These are phyloP conservation scores for Xiphydria camelus DNA, from an alignment of 2,888 invertebrate species.

Conservation along the genomic window DNA sequence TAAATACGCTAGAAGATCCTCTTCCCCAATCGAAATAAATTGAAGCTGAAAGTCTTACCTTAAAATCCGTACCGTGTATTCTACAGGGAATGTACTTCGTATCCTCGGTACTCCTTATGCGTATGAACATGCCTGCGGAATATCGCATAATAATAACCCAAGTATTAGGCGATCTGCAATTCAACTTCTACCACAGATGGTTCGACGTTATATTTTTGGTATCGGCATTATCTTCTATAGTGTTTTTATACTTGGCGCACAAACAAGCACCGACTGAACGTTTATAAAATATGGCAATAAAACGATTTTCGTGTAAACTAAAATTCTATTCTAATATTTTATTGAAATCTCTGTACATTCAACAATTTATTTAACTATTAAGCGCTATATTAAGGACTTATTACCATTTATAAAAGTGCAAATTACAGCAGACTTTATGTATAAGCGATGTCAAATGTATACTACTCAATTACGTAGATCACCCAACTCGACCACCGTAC, in stretches of 20 bases:
- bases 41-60: neutral
- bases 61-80: conserved; percentile 14
- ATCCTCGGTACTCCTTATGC: conserved; percentile 92
- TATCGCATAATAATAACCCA: conserved; percentile 90
- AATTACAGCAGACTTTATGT: conserved; percentile 24
- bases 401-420: conserved; percentile 33
- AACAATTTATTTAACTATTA: conserved; percentile 22
- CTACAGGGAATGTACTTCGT: conserved; percentile 97
- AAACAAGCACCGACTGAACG: conserved; percentile 71
- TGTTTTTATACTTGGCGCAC: conserved; percentile 93
- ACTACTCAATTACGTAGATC: conserved; percentile 10
- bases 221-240: conserved; percentile 93
- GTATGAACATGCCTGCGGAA: conserved; percentile 99
- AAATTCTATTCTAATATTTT: too few species aligned
- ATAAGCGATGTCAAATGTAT: conserved; percentile 11
- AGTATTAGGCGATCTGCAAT: conserved; percentile 95
- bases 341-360: too few species aligned
- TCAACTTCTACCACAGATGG: conserved; percentile 99
- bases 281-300: conserved; percentile 19
- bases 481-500: too few species aligned
- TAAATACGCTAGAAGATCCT: conserved; percentile 3
- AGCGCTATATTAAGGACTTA: conserved; percentile 19
- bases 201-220: conserved; percentile 99
- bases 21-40: neutral
- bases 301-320: conserved; percentile 11